Evolutionary conservation across 2,797 vertebrate genomes (phyloP), one percentile per base, ranked within the genome.

Genomic region (Silurus lanzhouensis): DNA sequence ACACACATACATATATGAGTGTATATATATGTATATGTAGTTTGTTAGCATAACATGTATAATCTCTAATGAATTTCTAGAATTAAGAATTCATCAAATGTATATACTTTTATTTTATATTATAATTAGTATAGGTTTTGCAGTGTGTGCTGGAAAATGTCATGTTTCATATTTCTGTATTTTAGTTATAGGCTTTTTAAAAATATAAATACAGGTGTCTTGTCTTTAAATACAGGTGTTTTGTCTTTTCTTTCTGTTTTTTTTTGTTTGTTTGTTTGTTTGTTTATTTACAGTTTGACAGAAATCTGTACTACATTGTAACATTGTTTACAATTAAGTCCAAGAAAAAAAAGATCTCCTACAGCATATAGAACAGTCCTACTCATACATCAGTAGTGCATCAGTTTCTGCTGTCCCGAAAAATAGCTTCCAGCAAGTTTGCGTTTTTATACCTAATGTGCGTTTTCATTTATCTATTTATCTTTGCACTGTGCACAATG

Each of bases 391-490:
- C 7, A 5, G 31, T 31, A 31, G 31, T 3, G 3, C 31, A 31
- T 31, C 31, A 57, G 55, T 57, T 75, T 31, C 25, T 58, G 25
- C 27, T 76, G n/a, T 74, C 20, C 22, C 9, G 0, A 14, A 74
- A 22, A 8, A 22, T 52, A 25, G 48, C 46, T 78, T 61, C 75
- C 27, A 38, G n/a, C 15, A 58, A 31, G 25, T 58, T 14, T 8
- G 6, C 25, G 1, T 38, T 58, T 10, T 15, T 25, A 19, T 76
- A 13, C 12, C 44, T 48, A 17, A 38, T 19, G 9, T 55, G 48
- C 15, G n/a, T 76, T 19, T 76, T 74, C 67, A 70, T 72, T 48
- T 25, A 55, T 55, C 48, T 76, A 6, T 75, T 75, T 55, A 55
- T 75, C 48, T 76, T 58, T 58, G 52, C 74, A 58, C 1, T 55